These are phyloP conservation scores for Drosophila niveifrons DNA, from an alignment of 2,888 invertebrate species.

Conservation along the genomic window DNA sequence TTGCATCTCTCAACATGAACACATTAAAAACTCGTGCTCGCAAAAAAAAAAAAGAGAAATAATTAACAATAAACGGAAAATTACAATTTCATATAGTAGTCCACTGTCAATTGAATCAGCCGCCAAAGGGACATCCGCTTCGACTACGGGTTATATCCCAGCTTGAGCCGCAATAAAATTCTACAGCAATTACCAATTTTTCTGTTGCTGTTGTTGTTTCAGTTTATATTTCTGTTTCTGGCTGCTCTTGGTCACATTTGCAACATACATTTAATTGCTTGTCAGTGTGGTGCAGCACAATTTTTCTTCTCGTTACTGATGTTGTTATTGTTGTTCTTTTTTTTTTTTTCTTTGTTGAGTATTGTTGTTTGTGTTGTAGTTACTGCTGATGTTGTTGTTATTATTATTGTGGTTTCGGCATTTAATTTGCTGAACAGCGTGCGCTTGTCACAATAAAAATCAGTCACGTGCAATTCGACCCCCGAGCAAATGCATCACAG, in stretches of 20 bases:
- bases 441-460: slow-evolving; percentile 79
- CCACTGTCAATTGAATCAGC: slow-evolving; percentile 57
- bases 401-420: slow-evolving; percentile 57
- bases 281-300: slow-evolving; percentile 55
- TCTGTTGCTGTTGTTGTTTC: slow-evolving; percentile 21
- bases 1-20: slow-evolving; percentile 38
- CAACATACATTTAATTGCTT: slow-evolving; percentile 76
- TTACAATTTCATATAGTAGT: slow-evolving; percentile 61
- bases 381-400: slow-evolving; percentile 38
- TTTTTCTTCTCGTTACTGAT: slow-evolving; percentile 19
- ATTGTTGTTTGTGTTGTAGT: slow-evolving; percentile 12
- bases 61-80: slow-evolving; percentile 70
- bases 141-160: slow-evolving; percentile 22
- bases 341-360: too few species aligned
- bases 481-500: slow-evolving; percentile 31
- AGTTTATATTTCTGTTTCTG: not conserved
- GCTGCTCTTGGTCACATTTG: slow-evolving; percentile 62
- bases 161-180: slow-evolving; percentile 68
- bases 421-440: slow-evolving; percentile 74
- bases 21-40: too few species aligned
- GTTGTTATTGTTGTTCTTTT: slow-evolving; percentile 28
- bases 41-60: slow-evolving; percentile 38
- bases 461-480: slow-evolving; percentile 71
- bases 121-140: slow-evolving; percentile 22
- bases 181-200: slow-evolving; percentile 66